These are phyloP conservation scores for Lycaon pictus DNA, from an alignment of 2,113 vertebrate genomes.

Conservation along the genomic window DNA sequence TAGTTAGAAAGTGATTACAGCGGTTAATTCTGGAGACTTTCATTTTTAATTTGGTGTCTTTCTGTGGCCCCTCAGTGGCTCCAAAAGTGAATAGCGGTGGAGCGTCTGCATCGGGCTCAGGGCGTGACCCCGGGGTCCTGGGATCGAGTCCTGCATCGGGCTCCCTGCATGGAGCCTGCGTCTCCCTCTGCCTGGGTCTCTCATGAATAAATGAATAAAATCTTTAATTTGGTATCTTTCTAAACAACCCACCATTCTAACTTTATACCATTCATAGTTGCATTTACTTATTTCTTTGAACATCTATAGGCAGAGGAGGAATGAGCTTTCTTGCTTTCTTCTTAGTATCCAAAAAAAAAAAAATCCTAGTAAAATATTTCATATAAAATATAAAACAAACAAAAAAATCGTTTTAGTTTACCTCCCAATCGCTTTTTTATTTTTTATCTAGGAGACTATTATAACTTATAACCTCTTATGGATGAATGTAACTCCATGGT, in stretches of 20 bases:
- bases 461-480: background rate
- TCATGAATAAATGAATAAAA: too few species aligned
- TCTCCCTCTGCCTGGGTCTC: too few species aligned
- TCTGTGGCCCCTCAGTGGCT: background rate
- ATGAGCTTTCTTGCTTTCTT: background rate
- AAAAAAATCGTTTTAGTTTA: background rate
- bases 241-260: background rate
- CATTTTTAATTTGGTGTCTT: background rate
- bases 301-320: background rate
- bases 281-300: conserved; percentile 26
- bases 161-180: too few species aligned
- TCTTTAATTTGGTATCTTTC: background rate
- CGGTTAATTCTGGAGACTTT: background rate
- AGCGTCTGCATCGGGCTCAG: too few species aligned
- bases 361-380: background rate
- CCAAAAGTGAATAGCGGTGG: too few species aligned
- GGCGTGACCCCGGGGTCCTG: too few species aligned
- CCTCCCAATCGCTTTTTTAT: background rate
- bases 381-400: background rate
- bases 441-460: background rate
- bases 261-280: background rate
- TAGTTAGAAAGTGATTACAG: background rate
- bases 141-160: too few species aligned
- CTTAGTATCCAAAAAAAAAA: conserved; percentile 20
- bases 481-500: background rate